Base-by-base conservation (phyloP, 2,113 vertebrate species). In the Trogon melanurus region DNA sequence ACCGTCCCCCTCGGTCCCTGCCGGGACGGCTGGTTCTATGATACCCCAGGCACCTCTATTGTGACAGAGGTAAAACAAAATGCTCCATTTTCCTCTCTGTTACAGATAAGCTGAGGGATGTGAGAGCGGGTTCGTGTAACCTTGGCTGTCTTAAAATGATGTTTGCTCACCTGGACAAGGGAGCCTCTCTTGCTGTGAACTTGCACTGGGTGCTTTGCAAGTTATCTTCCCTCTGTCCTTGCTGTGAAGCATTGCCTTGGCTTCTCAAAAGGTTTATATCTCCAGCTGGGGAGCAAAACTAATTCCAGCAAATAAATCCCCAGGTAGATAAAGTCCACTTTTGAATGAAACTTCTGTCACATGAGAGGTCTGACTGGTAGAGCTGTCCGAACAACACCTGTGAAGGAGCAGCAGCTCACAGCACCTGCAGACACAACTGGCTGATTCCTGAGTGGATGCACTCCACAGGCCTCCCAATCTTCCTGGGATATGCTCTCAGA, bases 11-110 rank as follows among this genome's bases (percentile, higher is more conserved):
- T 98, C 0, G 75, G 80, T 3, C 84, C 96, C 51, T 99, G 98
- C 69, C 41, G 1, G 15, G 91, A 98, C 0, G 98, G 95, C 91
- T 98, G 96, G 97, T 70, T 97, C 95, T 81, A 91, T 4, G 38
- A 65, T 96, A 95, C 3, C 1, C 48, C 36, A 0, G 96, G 97
- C 36, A 98, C 98, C 56, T 97, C 98, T 26, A 87, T 98, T 0
- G 97, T 98, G 29, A 98, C 97, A 0, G 97, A 98, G 98, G 98
- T 98, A 91, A 97, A 94, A 56, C 5, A 23, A 21, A 32, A 25
- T 13, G 16, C 7, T 14, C 17, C 38, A 36, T n/a, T 48, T 17
- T 27, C 36, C 29, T 57, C 22, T 4, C 12, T 7, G n/a, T 66
- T 69, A 16, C 36, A 23, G 69, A 18, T 16, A 4, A 58, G 26